These are phyloP conservation scores for Aelia acuminata DNA, from an alignment of 2,888 invertebrate genomes.

Conservation along the genomic window DNA sequence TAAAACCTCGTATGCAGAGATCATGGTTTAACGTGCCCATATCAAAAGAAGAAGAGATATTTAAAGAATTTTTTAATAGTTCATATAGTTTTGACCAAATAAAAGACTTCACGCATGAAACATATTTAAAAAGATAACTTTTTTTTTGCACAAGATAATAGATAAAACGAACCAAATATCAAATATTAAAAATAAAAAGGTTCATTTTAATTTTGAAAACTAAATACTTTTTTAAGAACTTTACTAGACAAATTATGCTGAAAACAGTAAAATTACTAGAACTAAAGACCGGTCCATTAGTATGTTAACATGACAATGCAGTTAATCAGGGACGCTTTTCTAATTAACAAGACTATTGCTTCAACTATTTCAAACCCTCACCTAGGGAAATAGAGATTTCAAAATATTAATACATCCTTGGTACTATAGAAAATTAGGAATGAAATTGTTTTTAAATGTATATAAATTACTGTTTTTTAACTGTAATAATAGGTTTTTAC, in stretches of 20 bases:
- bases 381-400: background rate
- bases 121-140: too few relatives aligned
- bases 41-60: background rate
- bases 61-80: too few relatives aligned
- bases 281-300: background rate
- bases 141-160: too few relatives aligned
- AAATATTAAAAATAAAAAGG: too few relatives aligned
- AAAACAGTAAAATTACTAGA: background rate
- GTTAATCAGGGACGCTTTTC: background rate
- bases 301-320: constrained; percentile 14
- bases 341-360: background rate
- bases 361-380: background rate
- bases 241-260: background rate
- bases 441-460: background rate
- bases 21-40: background rate
- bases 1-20: background rate
- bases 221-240: background rate
- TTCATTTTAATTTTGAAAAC: too few relatives aligned
- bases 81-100: too few relatives aligned
- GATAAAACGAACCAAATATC: too few relatives aligned
- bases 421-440: background rate
- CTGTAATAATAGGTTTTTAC: background rate
- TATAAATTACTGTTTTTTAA: background rate
- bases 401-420: background rate
- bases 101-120: too few relatives aligned